Evolutionary conservation across 2,113 vertebrate species (phyloP).

Genomic region (Gila orcuttii): DNA sequence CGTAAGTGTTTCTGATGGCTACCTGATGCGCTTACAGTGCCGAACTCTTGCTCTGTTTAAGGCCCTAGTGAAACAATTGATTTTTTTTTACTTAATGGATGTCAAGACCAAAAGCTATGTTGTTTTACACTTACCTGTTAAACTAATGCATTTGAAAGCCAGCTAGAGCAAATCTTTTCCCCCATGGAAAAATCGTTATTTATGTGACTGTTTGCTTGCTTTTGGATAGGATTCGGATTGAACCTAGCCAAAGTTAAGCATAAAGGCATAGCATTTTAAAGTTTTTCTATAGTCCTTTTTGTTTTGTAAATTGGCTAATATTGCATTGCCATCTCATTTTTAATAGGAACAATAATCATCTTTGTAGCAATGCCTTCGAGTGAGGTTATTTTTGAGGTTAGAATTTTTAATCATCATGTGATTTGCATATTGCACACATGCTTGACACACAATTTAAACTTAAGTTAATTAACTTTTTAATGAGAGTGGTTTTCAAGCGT

Average conservation of each 20-base stretch:
- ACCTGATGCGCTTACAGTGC: slow-evolving; percentile 45
- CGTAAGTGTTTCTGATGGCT: slow-evolving; percentile 83
- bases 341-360: neutral
- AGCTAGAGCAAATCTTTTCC: neutral
- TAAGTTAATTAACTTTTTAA: slow-evolving; percentile 56
- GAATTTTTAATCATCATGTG: neutral
- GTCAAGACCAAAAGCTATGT: neutral
- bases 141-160: slow-evolving; percentile 7
- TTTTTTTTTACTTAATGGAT: slow-evolving; percentile 36
- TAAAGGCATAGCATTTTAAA: neutral
- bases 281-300: slow-evolving; percentile 8
- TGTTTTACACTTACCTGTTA: neutral
- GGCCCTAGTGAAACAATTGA: slow-evolving; percentile 7
- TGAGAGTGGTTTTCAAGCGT: slow-evolving; percentile 52
- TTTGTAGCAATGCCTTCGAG: slow-evolving; percentile 34
- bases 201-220: slow-evolving; percentile 9
- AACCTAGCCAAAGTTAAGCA: neutral
- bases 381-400: slow-evolving; percentile 14
- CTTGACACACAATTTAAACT: slow-evolving; percentile 38
- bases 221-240: neutral
- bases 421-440: slow-evolving; percentile 38
- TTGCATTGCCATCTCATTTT: neutral
- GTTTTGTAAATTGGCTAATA: neutral
- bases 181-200: neutral
- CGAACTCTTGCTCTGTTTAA: slow-evolving; percentile 38